Base-by-base conservation (phyloP, 1,140 invertebrate genomes). In the Phocides pigmalion region DNA sequence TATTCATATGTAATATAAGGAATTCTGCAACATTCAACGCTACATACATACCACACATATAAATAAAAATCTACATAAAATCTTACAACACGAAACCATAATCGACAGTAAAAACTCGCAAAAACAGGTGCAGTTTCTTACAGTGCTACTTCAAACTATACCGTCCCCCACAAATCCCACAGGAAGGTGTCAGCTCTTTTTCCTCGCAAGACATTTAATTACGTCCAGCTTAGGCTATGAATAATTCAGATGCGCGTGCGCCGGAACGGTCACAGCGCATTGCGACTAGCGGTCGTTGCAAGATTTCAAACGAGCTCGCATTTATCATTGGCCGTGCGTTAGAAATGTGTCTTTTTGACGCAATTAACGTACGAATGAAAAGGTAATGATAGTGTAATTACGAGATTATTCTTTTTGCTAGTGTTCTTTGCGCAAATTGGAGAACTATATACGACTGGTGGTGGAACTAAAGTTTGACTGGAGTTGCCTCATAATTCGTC, bases 171-270 rank as follows among this genome's bases (percentile, higher is more conserved):
- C 68, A 74, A 76, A 82, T 80, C 77, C 81, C 72, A 80, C 77
- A 84, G 84, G 84, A 83, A 79, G 81, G 81, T 86, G 84, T 82
- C 82, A 80, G 78, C 72, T 53, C 61, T 89, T 89, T 87, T 89
- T 85, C 79, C 71, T 72, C 62, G 64, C 73, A 87, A 89, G 86
- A 89, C 86, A 83, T 84, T 83, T 89, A 89, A 89, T 89, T 87
- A 84, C 81, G 74, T 76, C 70, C 72, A 79, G 46, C 61, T 63
- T 66, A 65, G 75, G 46, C 58, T 69, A 84, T 87, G 84, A 87
- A 87, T 87, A 71, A 87, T 84, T 87, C 84, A 87, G 63, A 62
- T 79, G 76, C 50, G 51, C 77, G 68, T 32, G 37, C 64, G 62
- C 63, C 76, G 84, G 81, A 84, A 84, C 84, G 81, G 84, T 82